Conservation (phyloP, 1,140 invertebrate species). For the Telenomus remus region DNA sequence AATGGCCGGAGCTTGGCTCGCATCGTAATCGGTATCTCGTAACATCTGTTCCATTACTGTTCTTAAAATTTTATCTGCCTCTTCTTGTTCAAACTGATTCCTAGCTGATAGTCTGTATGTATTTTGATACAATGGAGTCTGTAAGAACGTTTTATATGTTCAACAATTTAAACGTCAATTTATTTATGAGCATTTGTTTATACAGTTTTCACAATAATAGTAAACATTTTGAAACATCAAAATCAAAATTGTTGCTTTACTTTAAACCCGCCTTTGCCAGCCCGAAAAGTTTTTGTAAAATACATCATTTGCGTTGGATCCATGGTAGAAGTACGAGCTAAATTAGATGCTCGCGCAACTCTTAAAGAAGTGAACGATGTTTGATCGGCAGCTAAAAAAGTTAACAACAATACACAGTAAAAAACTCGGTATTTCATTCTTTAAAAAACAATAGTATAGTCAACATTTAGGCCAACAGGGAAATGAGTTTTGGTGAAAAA, state of each 20-base stretch:
- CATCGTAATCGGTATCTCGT: slow-evolving; percentile 2
- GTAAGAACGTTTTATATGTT: background rate
- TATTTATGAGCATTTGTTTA: background rate
- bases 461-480: too few relatives aligned
- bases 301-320: slow-evolving; percentile 2
- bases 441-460: too few relatives aligned
- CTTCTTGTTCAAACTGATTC: slow-evolving; percentile 5
- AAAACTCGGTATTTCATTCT: too few relatives aligned
- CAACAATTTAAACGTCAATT: background rate
- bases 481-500: too few relatives aligned
- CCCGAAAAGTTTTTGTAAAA: background rate
- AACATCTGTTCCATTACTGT: background rate
- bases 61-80: slow-evolving; percentile 13
- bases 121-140: slow-evolving; percentile 22
- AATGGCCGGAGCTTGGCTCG: background rate
- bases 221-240: too few relatives aligned
- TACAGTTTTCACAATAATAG: background rate
- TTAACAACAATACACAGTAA: too few relatives aligned
- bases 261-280: slow-evolving; percentile 3
- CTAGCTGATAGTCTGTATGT: slow-evolving; percentile 5
- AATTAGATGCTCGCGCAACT: background rate
- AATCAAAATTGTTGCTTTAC: background rate
- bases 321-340: background rate
- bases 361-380: background rate
- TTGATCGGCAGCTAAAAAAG: too few relatives aligned